phyloP scores from a whole-genome alignment of 2,113 vertebrate species.

The Petaurus breviceps region DNA sequence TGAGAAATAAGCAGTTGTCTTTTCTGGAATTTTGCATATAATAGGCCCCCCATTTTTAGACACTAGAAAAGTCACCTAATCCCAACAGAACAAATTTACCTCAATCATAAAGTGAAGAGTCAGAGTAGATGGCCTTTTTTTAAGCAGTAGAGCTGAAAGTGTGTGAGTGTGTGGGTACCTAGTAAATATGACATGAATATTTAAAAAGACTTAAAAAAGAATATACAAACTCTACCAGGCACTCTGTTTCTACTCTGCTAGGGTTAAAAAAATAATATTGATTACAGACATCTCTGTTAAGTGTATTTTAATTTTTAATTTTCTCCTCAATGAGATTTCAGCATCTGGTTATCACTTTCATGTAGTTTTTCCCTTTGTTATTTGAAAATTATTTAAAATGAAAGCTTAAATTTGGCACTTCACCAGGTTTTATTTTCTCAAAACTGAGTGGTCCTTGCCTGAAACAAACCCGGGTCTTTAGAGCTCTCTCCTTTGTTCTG shows the following conservation, averaged over 20 bases:
- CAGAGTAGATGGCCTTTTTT: neutral
- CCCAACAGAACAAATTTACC: neutral
- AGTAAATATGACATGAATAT: neutral
- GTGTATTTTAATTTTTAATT: neutral
- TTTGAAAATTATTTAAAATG: constrained; percentile 31
- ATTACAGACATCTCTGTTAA: neutral
- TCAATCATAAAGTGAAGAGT: neutral
- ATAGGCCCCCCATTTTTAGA: neutral
- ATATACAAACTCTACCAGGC: neutral
- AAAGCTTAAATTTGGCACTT: constrained; percentile 39
- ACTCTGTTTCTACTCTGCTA: neutral
- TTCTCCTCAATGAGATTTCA: neutral
- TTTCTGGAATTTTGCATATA: neutral
- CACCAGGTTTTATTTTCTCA: neutral
- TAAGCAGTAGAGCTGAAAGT: neutral
- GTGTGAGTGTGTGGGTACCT: neutral
- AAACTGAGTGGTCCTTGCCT: neutral
- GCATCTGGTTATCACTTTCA: neutral
- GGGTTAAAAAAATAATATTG: neutral
- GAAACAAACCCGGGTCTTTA: neutral
- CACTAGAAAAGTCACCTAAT: neutral
- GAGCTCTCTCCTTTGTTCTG: neutral
- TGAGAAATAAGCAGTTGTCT: neutral
- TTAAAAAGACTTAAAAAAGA: neutral
- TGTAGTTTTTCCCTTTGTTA: neutral